These are phyloP conservation scores for Sinella curviseta DNA, from an alignment of 1,140 invertebrate species.

Conservation along the genomic window DNA sequence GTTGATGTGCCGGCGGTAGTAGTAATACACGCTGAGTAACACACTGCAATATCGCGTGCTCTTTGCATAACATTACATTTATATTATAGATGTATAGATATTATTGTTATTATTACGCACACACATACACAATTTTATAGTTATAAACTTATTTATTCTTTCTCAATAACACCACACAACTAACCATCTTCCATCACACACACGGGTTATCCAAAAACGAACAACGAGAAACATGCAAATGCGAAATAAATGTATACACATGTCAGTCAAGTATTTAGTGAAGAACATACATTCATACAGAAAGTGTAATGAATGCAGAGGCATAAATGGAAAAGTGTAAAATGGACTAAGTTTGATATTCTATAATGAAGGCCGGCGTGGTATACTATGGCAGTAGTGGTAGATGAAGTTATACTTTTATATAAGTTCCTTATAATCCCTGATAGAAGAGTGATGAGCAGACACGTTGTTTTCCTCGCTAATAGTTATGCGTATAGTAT, in stretches of 20 bases:
- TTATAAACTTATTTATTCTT: too few relatives aligned
- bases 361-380: neutral
- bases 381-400: neutral
- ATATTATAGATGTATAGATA: neutral
- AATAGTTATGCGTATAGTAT: neutral
- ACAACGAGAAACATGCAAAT: too few relatives aligned
- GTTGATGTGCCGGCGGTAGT: neutral
- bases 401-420: neutral
- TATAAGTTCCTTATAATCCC: neutral
- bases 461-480: neutral
- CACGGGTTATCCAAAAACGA: too few relatives aligned
- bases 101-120: too few relatives aligned
- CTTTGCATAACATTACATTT: slow-evolving; percentile 1
- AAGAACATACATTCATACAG: too few relatives aligned
- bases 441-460: too few relatives aligned
- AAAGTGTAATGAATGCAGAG: neutral
- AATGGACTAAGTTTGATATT: neutral
- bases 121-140: too few relatives aligned
- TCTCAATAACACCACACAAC: too few relatives aligned
- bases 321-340: neutral
- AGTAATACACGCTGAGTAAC: neutral
- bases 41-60: slow-evolving; percentile 12
- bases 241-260: too few relatives aligned
- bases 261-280: too few relatives aligned
- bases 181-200: too few relatives aligned